These are phyloP conservation scores for Tethya wilhelma DNA, from an alignment of 37 sponge, comb jelly and placozoan species.

Conservation along the genomic window DNA sequence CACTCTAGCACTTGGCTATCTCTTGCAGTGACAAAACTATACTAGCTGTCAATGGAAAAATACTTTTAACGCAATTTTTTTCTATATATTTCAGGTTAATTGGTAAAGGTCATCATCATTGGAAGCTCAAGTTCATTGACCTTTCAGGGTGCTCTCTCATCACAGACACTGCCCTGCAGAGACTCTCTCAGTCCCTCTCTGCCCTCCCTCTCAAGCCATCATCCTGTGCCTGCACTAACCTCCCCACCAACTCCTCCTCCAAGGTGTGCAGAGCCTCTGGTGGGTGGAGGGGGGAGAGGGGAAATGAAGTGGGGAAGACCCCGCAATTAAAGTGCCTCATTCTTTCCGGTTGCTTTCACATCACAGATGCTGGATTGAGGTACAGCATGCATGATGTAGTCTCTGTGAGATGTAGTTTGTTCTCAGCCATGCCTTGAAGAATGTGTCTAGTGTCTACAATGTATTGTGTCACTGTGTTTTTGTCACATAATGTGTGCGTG, in stretches of 20 bases:
- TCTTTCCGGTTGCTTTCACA: conserved; percentile 75
- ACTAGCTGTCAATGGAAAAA: not conserved
- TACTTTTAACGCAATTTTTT: not conserved
- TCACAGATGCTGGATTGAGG: conserved; percentile 85
- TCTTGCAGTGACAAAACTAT: too few species aligned
- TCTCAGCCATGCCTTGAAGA: too few species aligned
- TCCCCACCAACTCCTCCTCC: conserved; percentile 19
- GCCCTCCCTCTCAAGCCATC: conserved; percentile 13
- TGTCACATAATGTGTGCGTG: not conserved
- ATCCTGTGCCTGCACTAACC: conserved; percentile 1
- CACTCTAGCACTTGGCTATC: too few species aligned
- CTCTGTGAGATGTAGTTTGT: not conserved
- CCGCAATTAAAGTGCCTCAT: conserved; percentile 52
- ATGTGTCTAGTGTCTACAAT: not conserved
- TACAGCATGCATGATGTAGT: not conserved
- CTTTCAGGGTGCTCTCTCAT: conserved; percentile 65
- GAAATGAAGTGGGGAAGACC: not conserved
- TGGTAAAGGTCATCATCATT: not conserved
- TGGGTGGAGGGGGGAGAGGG: conserved; percentile 3
- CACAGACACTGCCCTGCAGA: conserved; percentile 71
- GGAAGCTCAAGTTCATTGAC: conserved; percentile 63
- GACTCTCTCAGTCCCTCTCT: conserved; percentile 66
- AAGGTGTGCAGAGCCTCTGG: not conserved
- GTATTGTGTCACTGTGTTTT: not conserved
- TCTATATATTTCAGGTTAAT: conserved; percentile 9